These are phyloP conservation scores for Neoseiulus cucumeris DNA, from an alignment of 1,140 invertebrate species.

Conservation along the genomic window DNA sequence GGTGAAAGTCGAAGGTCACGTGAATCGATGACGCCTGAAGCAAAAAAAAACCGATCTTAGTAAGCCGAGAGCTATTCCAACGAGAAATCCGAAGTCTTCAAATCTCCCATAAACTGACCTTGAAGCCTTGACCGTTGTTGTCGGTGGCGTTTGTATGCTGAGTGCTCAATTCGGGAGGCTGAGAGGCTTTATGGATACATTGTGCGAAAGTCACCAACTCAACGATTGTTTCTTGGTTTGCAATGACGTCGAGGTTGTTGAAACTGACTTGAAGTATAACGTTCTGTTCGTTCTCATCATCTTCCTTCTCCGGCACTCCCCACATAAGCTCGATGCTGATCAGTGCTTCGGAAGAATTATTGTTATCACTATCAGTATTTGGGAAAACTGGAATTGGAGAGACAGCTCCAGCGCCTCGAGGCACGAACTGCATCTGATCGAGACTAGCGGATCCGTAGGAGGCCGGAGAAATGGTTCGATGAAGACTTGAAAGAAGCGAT, in stretches of 20 bases:
- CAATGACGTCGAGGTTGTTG: conserved; percentile 86
- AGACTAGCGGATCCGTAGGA: background rate
- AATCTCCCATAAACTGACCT: too few species aligned
- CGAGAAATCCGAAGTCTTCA: too few species aligned
- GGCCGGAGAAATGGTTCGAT: background rate
- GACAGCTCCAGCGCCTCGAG: background rate
- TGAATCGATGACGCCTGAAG: conserved; percentile 10
- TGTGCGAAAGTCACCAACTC: conserved; percentile 69
- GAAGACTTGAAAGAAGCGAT: background rate
- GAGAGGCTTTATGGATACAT: conserved; percentile 19
- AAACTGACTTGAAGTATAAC: conserved; percentile 46
- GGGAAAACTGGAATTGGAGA: too few species aligned
- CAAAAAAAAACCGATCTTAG: too few species aligned
- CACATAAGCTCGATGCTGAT: conserved; percentile 59
- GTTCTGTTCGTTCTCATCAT: conserved; percentile 32
- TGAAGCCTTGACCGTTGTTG: too few species aligned
- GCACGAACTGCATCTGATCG: background rate
- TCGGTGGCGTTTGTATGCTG: background rate
- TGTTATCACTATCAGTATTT: background rate
- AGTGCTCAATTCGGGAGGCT: conserved; percentile 13
- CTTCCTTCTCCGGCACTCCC: conserved; percentile 35
- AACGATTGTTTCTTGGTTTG: conserved; percentile 83
- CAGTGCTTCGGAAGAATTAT: conserved; percentile 46
- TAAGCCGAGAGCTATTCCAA: too few species aligned
- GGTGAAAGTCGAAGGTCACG: conserved; percentile 72